Evolutionary conservation across 1,140 invertebrate genomes (phyloP), one percentile per base, ranked within the genome.

Genomic region (Coboldia fuscipes): DNA sequence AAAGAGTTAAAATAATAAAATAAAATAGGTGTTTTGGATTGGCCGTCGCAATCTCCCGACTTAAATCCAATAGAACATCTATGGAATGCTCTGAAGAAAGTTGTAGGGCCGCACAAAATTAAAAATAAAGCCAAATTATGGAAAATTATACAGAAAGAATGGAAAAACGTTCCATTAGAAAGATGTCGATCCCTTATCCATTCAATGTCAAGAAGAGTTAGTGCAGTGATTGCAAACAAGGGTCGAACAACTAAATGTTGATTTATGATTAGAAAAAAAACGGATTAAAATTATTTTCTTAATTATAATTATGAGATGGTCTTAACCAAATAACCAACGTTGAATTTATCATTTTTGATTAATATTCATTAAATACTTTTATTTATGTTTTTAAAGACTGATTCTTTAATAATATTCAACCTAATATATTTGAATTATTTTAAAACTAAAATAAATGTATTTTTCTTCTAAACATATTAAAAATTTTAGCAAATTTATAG

Each of bases 41-140:
- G 34, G 28, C 46, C 42, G 3, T 16, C 44, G 9, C 49, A 50
- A 34, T 44, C 42, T 7, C 41, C 46, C 4, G 47, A 51, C 29
- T 15, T 50, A 2, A 51, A 48, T 37, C 43, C 42, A 1, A 50
- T 45, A 23, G 43, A 47, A 32, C 21, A 50, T 41, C 35, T 49
- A 6, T 46, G 46, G 46, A 33, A 35, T 35, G 16, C 34, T 9
- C 34, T 42, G 18, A 37, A 44, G 17, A 39, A 38, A 36, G 15
- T 3, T 16, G 28, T 30, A 21, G 21, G 34, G 8, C 10, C n/a
- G n/a, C 12, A 19, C 4, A 16, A 20, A 7, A 19, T 13, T 7
- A 20, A 10, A 20, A 33, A 20, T 23, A 4, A 33, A 22, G 13
- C 18, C 6, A 3, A 7, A 4, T 6, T 33, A 4, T 33, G 32